A percentile compares a stretch with the other conserved stretches of the same genome.
Evolutionary conservation across 1,140 invertebrate species (phyloP).

Genomic region (Drosophila ohnishii): DNA sequence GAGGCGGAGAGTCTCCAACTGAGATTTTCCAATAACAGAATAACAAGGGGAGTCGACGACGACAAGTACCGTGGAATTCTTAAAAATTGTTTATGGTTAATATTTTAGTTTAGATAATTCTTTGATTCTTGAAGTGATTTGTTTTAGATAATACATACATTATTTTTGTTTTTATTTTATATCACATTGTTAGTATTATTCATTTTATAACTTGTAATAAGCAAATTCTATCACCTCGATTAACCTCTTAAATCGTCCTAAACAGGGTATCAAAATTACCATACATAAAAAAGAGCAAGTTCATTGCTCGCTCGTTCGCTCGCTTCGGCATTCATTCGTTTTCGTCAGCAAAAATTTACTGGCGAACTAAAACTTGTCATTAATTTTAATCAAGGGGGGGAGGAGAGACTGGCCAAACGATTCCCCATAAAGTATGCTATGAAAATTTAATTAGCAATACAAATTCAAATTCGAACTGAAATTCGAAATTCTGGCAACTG

Average conservation of each 20-base stretch:
- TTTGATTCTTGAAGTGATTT: neutral
- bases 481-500: conserved; percentile 1
- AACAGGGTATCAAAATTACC: neutral
- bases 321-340: conserved; percentile 1
- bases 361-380: conserved; percentile 24
- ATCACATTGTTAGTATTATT: too few species aligned
- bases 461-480: conserved; percentile 7
- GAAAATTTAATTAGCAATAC: conserved; percentile 32
- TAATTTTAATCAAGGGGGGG: conserved; percentile 28
- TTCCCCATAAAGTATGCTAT: conserved; percentile 31
- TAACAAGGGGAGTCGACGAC: neutral
- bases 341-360: conserved; percentile 22
- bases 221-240: neutral
- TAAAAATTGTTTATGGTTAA: neutral
- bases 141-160: neutral
- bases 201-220: too few species aligned
- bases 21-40: conserved; percentile 8
- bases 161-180: too few species aligned
- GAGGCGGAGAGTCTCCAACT: neutral
- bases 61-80: neutral
- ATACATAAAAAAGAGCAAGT: conserved; percentile 1
- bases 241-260: neutral
- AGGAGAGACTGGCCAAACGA: neutral
- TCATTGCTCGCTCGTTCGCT: conserved; percentile 7
- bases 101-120: neutral